Evolutionary conservation across 2,113 vertebrate genomes (phyloP).

Genomic region (Spheniscus mendiculus): DNA sequence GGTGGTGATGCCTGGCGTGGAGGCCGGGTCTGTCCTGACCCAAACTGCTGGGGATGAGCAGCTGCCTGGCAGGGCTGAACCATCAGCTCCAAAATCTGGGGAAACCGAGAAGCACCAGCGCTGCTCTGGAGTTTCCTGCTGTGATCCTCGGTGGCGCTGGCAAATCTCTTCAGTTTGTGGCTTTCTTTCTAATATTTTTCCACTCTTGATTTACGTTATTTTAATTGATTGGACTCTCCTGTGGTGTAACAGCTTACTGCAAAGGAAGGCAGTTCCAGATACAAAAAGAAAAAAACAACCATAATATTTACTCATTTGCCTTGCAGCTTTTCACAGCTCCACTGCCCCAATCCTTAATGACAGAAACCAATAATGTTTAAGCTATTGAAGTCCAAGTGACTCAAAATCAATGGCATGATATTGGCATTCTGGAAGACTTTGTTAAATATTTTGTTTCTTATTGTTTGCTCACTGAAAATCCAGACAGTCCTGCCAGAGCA

Average conservation of each 20-base stretch:
- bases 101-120: fast-evolving
- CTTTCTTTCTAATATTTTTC: background rate
- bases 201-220: background rate
- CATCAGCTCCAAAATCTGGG: background rate
- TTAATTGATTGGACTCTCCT: background rate
- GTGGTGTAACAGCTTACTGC: background rate
- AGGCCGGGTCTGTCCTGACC: background rate
- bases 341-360: slow-evolving; percentile 56
- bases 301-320: background rate
- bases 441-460: slow-evolving; percentile 74
- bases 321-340: slow-evolving; percentile 16
- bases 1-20: fast-evolving
- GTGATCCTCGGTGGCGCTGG: fast-evolving
- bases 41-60: no score
- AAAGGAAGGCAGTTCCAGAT: background rate
- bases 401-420: slow-evolving; percentile 71
- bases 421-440: slow-evolving; percentile 60
- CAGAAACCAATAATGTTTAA: slow-evolving; percentile 68
- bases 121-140: background rate
- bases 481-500: slow-evolving; percentile 21
- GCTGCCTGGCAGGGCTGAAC: background rate
- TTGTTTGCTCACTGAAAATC: slow-evolving; percentile 70
- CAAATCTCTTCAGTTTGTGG: background rate
- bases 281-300: background rate
- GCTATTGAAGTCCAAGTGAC: slow-evolving; percentile 59